Base-by-base conservation (phyloP, 2,888 invertebrate genomes). In the Platynereis dumerilii region DNA sequence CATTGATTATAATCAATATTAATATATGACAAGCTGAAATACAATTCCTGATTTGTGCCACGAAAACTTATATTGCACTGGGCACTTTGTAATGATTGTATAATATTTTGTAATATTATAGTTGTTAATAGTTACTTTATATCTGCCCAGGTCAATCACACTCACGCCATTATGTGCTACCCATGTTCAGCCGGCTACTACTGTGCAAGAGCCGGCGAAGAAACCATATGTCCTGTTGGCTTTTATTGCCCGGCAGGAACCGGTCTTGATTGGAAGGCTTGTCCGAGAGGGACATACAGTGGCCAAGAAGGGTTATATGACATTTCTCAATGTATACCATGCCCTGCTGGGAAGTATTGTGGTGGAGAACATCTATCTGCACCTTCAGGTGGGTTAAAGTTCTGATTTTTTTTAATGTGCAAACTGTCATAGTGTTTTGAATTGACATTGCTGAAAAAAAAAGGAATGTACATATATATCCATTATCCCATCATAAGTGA, bases 171-270 rank as follows among this genome's bases (percentile, higher is more conserved):
- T 15, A 56, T 62, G 28, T 81, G 81, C 66, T 75, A 77, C 45
- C 68, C 69, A 7, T 82, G 82, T 60, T 79, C 81, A 2, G 80
- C 80, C 1, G 80, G 82, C 3, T 79, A 74, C 71, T 81, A 79
- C 72, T 82, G 82, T 71, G 74, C 74, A 22, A 60, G 68, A 10
- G 62, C 70, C 3, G 80, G 80, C 7, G 70, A 76, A 69, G 74
- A 72, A 67, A 72, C 67, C 15, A 72, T 76, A 28, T 81, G 81
- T 65, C 81, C 80, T 0, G 63, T 63, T 1, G 82, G 82, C 27
- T 80, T 81, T 69, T 82, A 74, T 72, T 82, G 82, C 67, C 81
- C 81, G 2, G 74, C 71, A 12, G 80, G 80, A 15, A 82, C 80
- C 1, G 78, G 80, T 2, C 63, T 76, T n/a, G 77, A 80, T 75